Conservation (phyloP, 2,888 invertebrate species). For the Volucella zonaria region DNA sequence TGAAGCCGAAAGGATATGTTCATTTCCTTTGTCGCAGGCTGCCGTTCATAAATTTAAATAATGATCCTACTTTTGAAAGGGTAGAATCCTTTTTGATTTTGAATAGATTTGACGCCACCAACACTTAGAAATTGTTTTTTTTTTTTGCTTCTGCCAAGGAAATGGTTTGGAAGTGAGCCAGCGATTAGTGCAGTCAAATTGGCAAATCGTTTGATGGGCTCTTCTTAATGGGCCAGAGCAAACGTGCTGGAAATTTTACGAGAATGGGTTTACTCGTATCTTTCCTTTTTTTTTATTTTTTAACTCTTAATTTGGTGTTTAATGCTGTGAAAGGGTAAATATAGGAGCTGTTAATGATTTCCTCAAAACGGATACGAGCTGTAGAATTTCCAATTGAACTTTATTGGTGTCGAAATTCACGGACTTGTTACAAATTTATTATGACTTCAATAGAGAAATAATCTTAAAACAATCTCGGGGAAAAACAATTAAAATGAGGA, state of each 20-base stretch:
- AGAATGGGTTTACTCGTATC: slow-evolving; percentile 3
- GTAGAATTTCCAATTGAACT: slow-evolving; percentile 46
- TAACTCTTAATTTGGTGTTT: slow-evolving; percentile 43
- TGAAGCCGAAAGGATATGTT: slow-evolving; percentile 34
- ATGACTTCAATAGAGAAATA: no score
- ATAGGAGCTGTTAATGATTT: slow-evolving; percentile 58
- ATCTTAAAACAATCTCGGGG: no score
- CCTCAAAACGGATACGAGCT: slow-evolving; percentile 24
- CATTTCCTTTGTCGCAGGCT: slow-evolving; percentile 22
- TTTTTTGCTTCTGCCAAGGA: slow-evolving; percentile 41
- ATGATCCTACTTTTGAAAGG: slow-evolving; percentile 38
- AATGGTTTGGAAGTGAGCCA: slow-evolving; percentile 63
- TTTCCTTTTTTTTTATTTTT: slow-evolving; percentile 8
- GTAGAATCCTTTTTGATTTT: slow-evolving; percentile 41
- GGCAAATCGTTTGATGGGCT: slow-evolving; percentile 36
- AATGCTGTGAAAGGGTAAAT: slow-evolving; percentile 56
- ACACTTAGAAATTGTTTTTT: slow-evolving; percentile 2
- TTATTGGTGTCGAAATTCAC: slow-evolving; percentile 11
- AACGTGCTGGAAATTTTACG: slow-evolving; percentile 56
- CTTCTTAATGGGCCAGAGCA: slow-evolving; percentile 33
- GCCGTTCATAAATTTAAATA: slow-evolving; percentile 62
- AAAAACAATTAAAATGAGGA: no score
- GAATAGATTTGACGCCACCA: slow-evolving; percentile 9
- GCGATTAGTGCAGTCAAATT: slow-evolving; percentile 62
- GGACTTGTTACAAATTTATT: no score